phyloP scores from a whole-genome alignment of 2,888 invertebrate genomes.

The Parnassius mnemosyne region DNA sequence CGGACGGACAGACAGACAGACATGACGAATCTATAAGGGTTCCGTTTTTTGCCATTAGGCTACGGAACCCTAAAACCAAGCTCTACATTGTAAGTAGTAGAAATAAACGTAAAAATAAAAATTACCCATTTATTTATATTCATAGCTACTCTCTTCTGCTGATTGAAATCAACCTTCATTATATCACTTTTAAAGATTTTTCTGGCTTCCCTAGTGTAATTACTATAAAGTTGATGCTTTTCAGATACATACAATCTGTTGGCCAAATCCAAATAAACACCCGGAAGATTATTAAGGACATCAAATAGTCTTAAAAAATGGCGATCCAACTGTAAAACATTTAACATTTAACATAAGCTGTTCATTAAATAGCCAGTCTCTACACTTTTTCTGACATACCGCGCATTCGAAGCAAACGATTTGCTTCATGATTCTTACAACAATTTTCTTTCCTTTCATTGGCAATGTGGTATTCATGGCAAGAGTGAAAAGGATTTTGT shows the following conservation, averaged over 20 bases:
- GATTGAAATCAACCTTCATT: conserved; percentile 37
- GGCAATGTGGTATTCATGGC: too few relatives aligned
- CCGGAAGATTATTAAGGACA: conserved; percentile 27
- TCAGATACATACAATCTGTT: conserved; percentile 82
- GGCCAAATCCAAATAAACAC: conserved; percentile 74
- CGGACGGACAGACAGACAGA: too few relatives aligned
- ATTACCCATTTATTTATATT: conserved; percentile 33
- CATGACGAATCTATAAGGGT: too few relatives aligned
- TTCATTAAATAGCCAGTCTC: too few relatives aligned
- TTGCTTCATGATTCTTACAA: not conserved
- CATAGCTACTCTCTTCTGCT: conserved; percentile 15
- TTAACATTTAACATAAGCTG: too few relatives aligned
- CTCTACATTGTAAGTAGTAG: too few relatives aligned
- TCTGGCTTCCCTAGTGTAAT: conserved; percentile 69
- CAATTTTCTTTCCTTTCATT: not conserved
- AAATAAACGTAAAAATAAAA: not conserved
- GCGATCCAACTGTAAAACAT: conserved; percentile 1
- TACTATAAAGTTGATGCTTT: conserved; percentile 53
- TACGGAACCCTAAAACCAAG: too few relatives aligned
- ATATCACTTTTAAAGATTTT: conserved; percentile 79
- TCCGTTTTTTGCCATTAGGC: too few relatives aligned
- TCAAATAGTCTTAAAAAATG: conserved; percentile 6
- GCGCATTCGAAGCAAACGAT: too few relatives aligned
- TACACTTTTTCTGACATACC: too few relatives aligned
- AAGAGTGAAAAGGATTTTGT: too few relatives aligned